Base-by-base conservation (phyloP, 2,113 vertebrate species). In the Ellobius talpinus region DNA sequence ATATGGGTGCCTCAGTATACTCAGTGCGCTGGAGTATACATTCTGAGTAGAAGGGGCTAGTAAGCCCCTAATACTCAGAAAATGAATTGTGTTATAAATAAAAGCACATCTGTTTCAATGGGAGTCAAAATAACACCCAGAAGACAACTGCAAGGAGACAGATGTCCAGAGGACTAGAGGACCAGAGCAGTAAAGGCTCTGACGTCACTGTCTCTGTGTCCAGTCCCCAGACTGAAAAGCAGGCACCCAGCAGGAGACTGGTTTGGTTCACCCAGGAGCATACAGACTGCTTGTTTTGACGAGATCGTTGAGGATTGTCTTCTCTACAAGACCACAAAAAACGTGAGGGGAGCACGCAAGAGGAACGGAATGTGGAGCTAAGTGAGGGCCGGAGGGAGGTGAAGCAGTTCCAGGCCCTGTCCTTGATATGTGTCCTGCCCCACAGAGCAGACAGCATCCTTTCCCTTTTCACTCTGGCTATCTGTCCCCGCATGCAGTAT, bases 281-380 rank as follows among this genome's bases (percentile, higher is more conserved):
- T 89, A 31, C 1, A 19, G 65, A 42, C 91, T 39, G 63, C 89
- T 88, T 23, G 78, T 72, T 95, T 79, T 77, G 63, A 94, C 79
- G 90, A 29, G 70, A 92, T 45, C 39, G 29, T 94, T 93, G 82
- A 55, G 39, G 70, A 91, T 74, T 96, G 68, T 79, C 45, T 89
- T 82, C 70, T 65, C 73, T 14, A n/a, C 61, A 12, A 86, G 82
- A 47, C 77, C 61, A 89, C 88, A 14, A 42, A 81, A 94, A 81
- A 90, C 52, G 72, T 8, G 52, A 93, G 24, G n/a, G 2, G 29
- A 12, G 14, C 29, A 85, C 47, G 47, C 47, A 52, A 7, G 0
- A 3, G 24, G 5, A n/a, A 7, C 31, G 58, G 45, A 73, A 77
- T 10, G 42, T 8, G 5, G 33, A 24, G 1, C 10, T 39, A 29